Conservation (phyloP, 2,888 invertebrate species). For the Galerucella pusilla region DNA sequence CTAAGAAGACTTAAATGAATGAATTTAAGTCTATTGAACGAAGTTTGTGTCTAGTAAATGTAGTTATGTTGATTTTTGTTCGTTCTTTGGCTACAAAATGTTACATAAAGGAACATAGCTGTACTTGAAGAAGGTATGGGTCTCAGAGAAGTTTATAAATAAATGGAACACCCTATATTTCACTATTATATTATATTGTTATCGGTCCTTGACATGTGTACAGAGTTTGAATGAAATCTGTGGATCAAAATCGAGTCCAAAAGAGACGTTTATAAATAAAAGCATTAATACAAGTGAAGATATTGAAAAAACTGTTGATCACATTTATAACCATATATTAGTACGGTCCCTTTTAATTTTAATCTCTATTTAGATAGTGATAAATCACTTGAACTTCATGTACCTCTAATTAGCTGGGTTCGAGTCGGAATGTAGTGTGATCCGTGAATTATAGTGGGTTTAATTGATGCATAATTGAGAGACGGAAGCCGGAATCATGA, state of each 20-base stretch:
- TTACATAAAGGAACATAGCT: too few relatives aligned
- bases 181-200: too few relatives aligned
- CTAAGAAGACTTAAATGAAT: constrained; percentile 31
- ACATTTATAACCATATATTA: constrained; percentile 36
- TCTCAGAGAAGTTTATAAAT: not conserved
- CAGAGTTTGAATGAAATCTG: too few relatives aligned
- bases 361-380: constrained; percentile 40
- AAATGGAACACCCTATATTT: too few relatives aligned
- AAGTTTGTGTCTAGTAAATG: not conserved
- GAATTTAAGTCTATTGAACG: constrained; percentile 31
- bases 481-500: not conserved
- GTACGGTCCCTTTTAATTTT: constrained; percentile 36
- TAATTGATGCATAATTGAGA: not conserved
- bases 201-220: too few relatives aligned
- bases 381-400: constrained; percentile 39
- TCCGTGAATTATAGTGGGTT: not conserved
- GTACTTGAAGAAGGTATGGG: too few relatives aligned
- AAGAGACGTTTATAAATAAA: not conserved
- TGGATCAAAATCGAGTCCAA: too few relatives aligned
- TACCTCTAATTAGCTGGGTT: constrained; percentile 42
- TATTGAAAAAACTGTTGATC: too few relatives aligned
- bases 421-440: constrained; percentile 30
- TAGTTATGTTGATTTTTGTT: constrained; percentile 17
- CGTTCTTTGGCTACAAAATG: not conserved
- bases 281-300: too few relatives aligned